Conservation (phyloP, 1,140 invertebrate genomes). For the Arctopsyche grandis region DNA sequence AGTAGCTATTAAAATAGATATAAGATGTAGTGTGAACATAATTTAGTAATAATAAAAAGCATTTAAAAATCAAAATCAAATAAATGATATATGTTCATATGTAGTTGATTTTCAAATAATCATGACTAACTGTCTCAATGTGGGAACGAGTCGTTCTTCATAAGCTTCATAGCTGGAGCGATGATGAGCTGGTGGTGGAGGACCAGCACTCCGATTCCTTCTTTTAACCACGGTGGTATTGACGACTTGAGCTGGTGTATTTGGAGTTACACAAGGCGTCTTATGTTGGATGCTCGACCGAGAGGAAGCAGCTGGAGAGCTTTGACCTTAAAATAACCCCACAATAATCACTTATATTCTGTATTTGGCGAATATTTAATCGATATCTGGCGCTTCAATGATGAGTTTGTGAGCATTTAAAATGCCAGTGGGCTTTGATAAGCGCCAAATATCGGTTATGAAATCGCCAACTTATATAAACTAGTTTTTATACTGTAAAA, state of each 20-base stretch:
- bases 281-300: slow-evolving; percentile 58
- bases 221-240: slow-evolving; percentile 65
- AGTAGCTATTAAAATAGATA: too few relatives aligned
- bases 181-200: slow-evolving; percentile 57
- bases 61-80: too few relatives aligned
- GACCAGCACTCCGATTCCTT: slow-evolving; percentile 79
- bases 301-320: slow-evolving; percentile 47
- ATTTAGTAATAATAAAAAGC: too few relatives aligned
- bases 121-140: slow-evolving; percentile 77
- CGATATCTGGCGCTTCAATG: too few relatives aligned
- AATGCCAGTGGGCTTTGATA: too few relatives aligned
- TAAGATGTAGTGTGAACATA: too few relatives aligned
- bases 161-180: slow-evolving; percentile 87
- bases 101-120: too few relatives aligned
- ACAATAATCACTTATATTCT: background rate
- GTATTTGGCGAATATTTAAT: too few relatives aligned
- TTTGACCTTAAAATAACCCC: slow-evolving; percentile 33
- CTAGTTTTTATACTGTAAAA: slow-evolving; percentile 8
- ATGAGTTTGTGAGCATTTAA: too few relatives aligned
- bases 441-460: too few relatives aligned
- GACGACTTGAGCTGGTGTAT: background rate
- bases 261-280: slow-evolving; percentile 68
- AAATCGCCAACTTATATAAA: background rate
- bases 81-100: too few relatives aligned
- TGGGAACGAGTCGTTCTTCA: slow-evolving; percentile 85